Evolutionary conservation across 1,140 invertebrate genomes (phyloP).

Genomic region (Tetranychus urticae): DNA sequence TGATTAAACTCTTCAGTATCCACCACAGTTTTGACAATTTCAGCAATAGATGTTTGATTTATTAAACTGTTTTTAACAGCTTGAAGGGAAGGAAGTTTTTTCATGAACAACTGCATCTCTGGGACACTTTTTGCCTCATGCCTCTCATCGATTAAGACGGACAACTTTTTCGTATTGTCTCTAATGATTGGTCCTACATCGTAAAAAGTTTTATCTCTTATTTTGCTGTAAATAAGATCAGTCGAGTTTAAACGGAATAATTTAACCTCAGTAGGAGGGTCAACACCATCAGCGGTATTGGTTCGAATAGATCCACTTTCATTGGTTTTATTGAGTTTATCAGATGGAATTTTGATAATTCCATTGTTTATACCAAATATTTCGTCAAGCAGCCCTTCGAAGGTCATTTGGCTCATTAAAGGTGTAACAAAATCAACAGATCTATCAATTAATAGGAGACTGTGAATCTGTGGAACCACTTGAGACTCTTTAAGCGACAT

Average conservation of each 20-base stretch:
- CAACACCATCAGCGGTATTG: not conserved
- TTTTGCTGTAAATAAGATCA: constrained; percentile 66
- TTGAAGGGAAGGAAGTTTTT: constrained; percentile 61
- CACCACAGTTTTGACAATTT: constrained; percentile 44
- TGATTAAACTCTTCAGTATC: constrained; percentile 26
- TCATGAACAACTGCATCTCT: constrained; percentile 82
- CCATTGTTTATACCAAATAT: constrained; percentile 47
- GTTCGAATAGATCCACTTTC: constrained; percentile 27
- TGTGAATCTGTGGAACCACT: constrained; percentile 46
- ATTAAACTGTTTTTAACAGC: constrained; percentile 59
- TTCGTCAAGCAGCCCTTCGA: constrained; percentile 89
- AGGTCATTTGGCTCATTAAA: constrained; percentile 79
- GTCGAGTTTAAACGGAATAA: constrained; percentile 64
- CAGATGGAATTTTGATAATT: constrained; percentile 56
- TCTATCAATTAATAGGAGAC: constrained; percentile 63
- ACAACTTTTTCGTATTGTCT: constrained; percentile 58
- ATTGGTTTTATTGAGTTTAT: constrained; percentile 39
- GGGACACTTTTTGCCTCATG: constrained; percentile 63
- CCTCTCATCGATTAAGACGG: constrained; percentile 58
- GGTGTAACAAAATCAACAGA: constrained; percentile 75
- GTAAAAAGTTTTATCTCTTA: constrained; percentile 76
- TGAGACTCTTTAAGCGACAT: constrained; percentile 22
- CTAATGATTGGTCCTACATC: constrained; percentile 61
- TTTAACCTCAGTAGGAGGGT: constrained; percentile 39
- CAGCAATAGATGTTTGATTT: constrained; percentile 46